Evolutionary conservation across 2,113 vertebrate species (phyloP), one percentile per base, ranked within the genome.

Genomic region (Caretta caretta): DNA sequence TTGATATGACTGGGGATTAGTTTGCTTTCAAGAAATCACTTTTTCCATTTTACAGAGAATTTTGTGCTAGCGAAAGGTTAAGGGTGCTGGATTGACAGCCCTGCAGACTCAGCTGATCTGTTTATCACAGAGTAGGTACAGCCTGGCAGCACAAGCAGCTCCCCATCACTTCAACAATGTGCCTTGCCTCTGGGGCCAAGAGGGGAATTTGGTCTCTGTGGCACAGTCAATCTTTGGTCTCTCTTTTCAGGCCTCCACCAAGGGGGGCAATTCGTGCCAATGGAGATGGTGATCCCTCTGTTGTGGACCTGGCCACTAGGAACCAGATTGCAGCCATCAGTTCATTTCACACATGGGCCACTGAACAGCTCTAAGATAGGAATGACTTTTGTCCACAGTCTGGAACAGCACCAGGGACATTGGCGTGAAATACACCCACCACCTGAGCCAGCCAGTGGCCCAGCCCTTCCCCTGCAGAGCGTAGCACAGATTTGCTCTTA

Each of bases 41-140:
- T 95, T 87, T 95, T 62, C 56, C 79, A 91, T 94, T 96, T 95
- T 84, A 90, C 50, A 89, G 80, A n/a, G 86, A 89, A 93, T 95
- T 92, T 65, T 81, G 54, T 89, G 80, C 51, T 87, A 62, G 79
- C 90, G 69, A 87, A 87, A 90, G 11, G 81, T 79, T 87, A 25
- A 6, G 92, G 35, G 22, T 57, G 46, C 79, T 24, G 48, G 35
- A 62, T 38, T 62, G 54, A 78, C 56, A 79, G 75, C 49, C 27
- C 29, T 22, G 51, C 53, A 92, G 78, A 42, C 38, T 92, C 91
- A 75, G 12, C 38, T 97, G 59, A 86, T 72, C 49, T 38, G 46
- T 48, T 78, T 50, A 31, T 79, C 65, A 13, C 35, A 78, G 76
- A 86, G 78, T 42, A 59, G 56, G 54, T 46, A 46, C 9, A 48